These are phyloP conservation scores for Trachemys scripta DNA, from an alignment of 2,113 vertebrate genomes.

Conservation along the genomic window DNA sequence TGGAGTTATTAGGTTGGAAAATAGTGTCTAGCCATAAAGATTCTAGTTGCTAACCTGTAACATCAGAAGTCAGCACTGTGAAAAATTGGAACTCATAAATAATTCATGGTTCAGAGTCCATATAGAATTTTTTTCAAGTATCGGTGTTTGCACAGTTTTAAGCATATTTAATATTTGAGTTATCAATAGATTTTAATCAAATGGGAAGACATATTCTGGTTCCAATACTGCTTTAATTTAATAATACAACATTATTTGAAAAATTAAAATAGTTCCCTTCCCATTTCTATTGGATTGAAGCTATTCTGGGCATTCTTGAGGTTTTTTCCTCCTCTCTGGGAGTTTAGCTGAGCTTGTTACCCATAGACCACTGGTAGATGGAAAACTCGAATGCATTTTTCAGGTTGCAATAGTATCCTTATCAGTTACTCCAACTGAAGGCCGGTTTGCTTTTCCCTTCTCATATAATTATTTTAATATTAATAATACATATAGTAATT, in stretches of 20 bases:
- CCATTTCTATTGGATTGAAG: not conserved
- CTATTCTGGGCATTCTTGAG: not conserved
- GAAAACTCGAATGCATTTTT: not conserved
- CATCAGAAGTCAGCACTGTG: not conserved
- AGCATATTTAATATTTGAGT: not conserved
- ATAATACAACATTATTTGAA: not conserved
- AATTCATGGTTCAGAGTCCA: not conserved
- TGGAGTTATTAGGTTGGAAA: not conserved
- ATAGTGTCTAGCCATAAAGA: not conserved
- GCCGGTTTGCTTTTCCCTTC: not conserved
- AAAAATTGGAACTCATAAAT: not conserved
- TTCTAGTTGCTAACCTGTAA: not conserved
- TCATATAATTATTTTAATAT: not conserved
- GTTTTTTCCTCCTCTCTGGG: not conserved
- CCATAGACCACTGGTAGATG: not conserved
- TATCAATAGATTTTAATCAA: not conserved
- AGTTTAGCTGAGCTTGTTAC: not conserved
- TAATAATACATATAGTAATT: not conserved
- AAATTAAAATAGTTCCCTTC: not conserved
- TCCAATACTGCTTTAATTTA: slow-evolving; percentile 18
- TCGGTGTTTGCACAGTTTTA: not conserved
- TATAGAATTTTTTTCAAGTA: not conserved
- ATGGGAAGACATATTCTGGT: not conserved
- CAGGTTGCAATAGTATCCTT: rapidly evolving
- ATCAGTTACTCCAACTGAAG: not conserved